Evolutionary conservation across 2,888 invertebrate genomes (phyloP), one percentile per base, ranked within the genome.

Genomic region (Nemoura dubitans): DNA sequence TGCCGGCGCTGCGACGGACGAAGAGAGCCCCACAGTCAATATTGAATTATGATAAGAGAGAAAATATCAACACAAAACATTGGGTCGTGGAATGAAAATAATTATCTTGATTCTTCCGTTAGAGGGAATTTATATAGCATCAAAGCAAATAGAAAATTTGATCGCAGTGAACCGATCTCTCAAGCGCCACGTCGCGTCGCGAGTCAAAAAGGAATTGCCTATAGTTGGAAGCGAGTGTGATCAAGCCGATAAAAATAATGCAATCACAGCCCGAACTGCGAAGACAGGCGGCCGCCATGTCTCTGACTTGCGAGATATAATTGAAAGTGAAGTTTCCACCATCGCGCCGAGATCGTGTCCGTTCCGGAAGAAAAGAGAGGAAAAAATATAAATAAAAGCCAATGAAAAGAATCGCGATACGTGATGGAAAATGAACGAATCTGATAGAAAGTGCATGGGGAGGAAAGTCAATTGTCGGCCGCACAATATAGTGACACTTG

Each of bases 31-130:
- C 26, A 26, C 78, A 78, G 78, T 78, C 78, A 78, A 78, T 26
- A 78, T 78, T 78, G 78, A 59, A 59, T 59, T 59, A 59, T 78
- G 78, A 78, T 78, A 78, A 78, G 78, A 28, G 78, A 78, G 78
- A 78, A 78, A 78, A 28, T n/a, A 28, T 27, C 28, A 28, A 78
- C 78, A 78, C 78, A 14, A 78, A 25, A 21, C 26, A 21, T 21
- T 21, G 16, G 59, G 21, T 59, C 59, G 59, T 59, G 59, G 59
- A 59, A 59, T 59, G 59, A 59, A 59, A 59, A 59, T 59, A 59
- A 59, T 59, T 59, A 59, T 59, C 59, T 59, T 59, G 59, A 59
- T 59, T 59, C 59, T 10, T 59, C 59, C 21, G 59, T 59, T 59
- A 59, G 59, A 21, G 59, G 16, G 21, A 21, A 14, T 59, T 59